phyloP scores from a whole-genome alignment of 1,140 invertebrate genomes.

The Campodea augens region DNA sequence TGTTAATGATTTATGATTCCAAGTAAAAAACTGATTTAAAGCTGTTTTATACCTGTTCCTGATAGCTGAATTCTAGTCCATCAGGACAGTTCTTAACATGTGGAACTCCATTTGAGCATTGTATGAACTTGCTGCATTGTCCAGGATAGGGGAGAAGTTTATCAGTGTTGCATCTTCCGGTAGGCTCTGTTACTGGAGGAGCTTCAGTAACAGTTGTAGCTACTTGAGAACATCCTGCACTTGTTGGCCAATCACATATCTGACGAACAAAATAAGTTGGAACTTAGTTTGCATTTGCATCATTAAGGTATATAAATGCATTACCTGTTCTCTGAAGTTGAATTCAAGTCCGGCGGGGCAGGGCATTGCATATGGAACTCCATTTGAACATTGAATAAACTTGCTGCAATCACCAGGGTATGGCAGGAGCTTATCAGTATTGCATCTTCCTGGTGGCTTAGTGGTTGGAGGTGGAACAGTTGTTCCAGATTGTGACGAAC shows the following conservation, averaged over 20 bases:
- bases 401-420: not conserved
- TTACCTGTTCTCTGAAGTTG: not conserved
- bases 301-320: too few relatives aligned
- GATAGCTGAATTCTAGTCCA: conserved; percentile 15
- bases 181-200: not conserved
- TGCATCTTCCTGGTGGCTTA: not conserved
- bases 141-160: conserved; percentile 10
- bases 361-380: not conserved
- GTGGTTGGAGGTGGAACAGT: too few relatives aligned
- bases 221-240: not conserved
- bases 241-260: not conserved
- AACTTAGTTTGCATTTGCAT: too few relatives aligned
- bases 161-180: too few relatives aligned
- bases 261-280: too few relatives aligned
- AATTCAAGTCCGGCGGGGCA: not conserved
- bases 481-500: too few relatives aligned
- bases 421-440: not conserved
- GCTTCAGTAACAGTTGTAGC: not conserved
- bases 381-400: not conserved
- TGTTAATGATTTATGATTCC: too few relatives aligned
- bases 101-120: conserved; percentile 11
- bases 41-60: too few relatives aligned
- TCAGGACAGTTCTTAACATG: conserved; percentile 11
- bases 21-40: too few relatives aligned
- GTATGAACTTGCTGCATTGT: conserved; percentile 11